These are phyloP conservation scores for Zaprionus capensis DNA, from an alignment of 1,140 invertebrate species.

Conservation along the genomic window DNA sequence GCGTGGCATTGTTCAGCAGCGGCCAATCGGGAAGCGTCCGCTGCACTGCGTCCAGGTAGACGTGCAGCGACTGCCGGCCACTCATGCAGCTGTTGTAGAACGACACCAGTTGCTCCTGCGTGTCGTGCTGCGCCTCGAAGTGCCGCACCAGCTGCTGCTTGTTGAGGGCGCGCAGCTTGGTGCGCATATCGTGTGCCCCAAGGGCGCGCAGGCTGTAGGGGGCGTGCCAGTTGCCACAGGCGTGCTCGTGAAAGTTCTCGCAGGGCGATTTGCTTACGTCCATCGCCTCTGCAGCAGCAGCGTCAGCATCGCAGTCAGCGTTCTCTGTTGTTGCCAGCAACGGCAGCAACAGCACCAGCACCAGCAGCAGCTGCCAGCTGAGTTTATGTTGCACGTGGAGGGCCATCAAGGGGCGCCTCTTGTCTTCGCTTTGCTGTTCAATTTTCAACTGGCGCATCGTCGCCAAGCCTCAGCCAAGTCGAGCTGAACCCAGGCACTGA, in stretches of 20 bases:
- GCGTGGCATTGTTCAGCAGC: slow-evolving; percentile 32
- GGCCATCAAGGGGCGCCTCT: not conserved
- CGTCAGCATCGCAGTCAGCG: not conserved
- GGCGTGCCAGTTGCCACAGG: slow-evolving; percentile 74
- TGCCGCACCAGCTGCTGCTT: slow-evolving; percentile 60
- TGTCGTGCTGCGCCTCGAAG: slow-evolving; percentile 31
- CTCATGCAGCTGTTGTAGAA: slow-evolving; percentile 67
- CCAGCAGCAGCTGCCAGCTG: not conserved
- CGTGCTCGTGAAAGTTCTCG: slow-evolving; percentile 67
- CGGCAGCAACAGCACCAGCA: not conserved
- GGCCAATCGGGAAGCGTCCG: slow-evolving; percentile 48
- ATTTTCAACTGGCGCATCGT: not conserved
- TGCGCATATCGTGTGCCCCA: slow-evolving; percentile 62
- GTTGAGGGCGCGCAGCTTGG: slow-evolving; percentile 56
- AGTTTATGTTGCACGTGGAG: not conserved
- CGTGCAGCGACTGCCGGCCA: slow-evolving; percentile 37
- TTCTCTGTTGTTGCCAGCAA: not conserved
- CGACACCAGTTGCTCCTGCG: slow-evolving; percentile 5
- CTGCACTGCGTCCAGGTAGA: slow-evolving; percentile 58
- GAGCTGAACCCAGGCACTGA: not conserved
- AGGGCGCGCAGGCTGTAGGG: slow-evolving; percentile 36
- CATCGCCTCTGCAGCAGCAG: slow-evolving; percentile 33
- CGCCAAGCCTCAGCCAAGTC: not conserved
- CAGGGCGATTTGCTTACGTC: slow-evolving; percentile 50
- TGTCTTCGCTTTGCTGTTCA: not conserved